Percentiles rank a stretch among this genome's conserved stretches.
Evolutionary conservation across 2,797 vertebrate species (phyloP).

Genomic region (Muscicapa comitata): DNA sequence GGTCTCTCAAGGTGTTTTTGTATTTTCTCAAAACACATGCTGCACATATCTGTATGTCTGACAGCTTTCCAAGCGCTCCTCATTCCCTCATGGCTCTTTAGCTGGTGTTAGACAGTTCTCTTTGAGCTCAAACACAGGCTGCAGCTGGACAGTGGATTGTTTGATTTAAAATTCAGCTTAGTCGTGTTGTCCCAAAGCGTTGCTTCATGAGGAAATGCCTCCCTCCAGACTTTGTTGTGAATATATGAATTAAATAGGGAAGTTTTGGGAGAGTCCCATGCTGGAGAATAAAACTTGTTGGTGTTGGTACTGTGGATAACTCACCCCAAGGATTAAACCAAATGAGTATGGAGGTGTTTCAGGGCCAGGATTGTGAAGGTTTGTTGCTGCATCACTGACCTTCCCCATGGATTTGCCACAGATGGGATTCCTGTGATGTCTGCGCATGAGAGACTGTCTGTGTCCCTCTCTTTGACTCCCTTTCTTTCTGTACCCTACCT

Average conservation of each 20-base stretch:
- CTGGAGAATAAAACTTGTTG: not conserved
- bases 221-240: not conserved
- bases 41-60: not conserved
- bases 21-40: not conserved
- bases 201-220: not conserved
- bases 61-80: not conserved
- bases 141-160: not conserved
- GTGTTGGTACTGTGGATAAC: not conserved
- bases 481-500: not conserved
- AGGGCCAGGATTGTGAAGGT: not conserved
- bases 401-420: not conserved
- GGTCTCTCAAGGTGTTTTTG: conserved; percentile 36
- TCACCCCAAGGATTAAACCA: not conserved
- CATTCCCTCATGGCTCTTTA: not conserved
- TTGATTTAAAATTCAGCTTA: not conserved
- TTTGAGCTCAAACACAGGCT: not conserved
- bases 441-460: accelerated
- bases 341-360: not conserved
- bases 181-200: accelerated
- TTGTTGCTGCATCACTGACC: not conserved
- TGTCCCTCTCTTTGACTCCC: not conserved
- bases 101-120: not conserved
- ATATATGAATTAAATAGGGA: not conserved
- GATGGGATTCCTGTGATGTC: not conserved
- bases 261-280: not conserved